Percentiles rank a stretch among this genome's conserved stretches.
phyloP scores from a whole-genome alignment of 2,113 vertebrate genomes.

The Porphyrio hochstetteri region DNA sequence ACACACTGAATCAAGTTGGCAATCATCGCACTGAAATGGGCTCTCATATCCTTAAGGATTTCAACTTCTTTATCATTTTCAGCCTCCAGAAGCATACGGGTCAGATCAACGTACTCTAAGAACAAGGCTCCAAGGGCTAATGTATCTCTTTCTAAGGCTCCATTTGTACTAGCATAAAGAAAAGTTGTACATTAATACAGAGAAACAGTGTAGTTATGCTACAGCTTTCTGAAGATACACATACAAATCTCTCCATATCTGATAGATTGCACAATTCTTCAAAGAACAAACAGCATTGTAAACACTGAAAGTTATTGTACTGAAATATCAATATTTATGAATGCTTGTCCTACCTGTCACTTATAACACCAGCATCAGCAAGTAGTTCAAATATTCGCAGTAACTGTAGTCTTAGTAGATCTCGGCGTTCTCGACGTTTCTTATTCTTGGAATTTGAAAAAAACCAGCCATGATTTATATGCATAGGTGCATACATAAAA shows the following conservation, averaged over 20 bases:
- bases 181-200: neutral
- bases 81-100: constrained; percentile 96
- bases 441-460: constrained; percentile 85
- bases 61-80: constrained; percentile 98
- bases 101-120: constrained; percentile 96
- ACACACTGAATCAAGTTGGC: constrained; percentile 97
- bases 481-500: neutral
- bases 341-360: constrained; percentile 86
- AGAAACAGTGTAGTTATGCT: neutral
- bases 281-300: neutral
- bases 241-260: neutral
- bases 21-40: constrained; percentile 95
- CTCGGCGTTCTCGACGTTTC: constrained; percentile 92
- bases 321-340: neutral
- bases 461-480: neutral
- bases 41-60: constrained; percentile 96
- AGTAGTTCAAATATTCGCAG: constrained; percentile 95
- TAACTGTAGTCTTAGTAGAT: constrained; percentile 91
- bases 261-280: neutral
- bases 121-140: constrained; percentile 94
- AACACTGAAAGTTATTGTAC: neutral
- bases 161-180: constrained; percentile 85
- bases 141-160: constrained; percentile 93
- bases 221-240: neutral
- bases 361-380: constrained; percentile 96